These are phyloP conservation scores for Dromas ardeola DNA, from an alignment of 2,113 vertebrate genomes.

Conservation along the genomic window DNA sequence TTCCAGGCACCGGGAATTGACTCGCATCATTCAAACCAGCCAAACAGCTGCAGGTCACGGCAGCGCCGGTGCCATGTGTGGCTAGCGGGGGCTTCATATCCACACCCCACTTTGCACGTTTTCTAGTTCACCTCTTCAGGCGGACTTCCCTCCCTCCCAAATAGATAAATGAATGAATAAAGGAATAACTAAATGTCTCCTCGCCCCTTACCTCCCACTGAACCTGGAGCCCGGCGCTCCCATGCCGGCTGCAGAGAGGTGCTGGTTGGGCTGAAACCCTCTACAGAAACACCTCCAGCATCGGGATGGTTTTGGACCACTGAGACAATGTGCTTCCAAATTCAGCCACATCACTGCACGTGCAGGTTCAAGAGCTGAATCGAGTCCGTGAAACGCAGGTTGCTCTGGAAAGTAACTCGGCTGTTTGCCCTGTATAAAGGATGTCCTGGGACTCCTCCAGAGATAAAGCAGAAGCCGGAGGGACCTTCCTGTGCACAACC, in stretches of 20 bases:
- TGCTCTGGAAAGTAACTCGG: background rate
- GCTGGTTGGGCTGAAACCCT: background rate
- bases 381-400: background rate
- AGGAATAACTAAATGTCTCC: background rate
- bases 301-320: background rate
- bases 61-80: background rate
- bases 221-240: background rate
- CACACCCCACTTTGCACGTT: background rate
- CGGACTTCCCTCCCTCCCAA: background rate
- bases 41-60: background rate
- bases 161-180: background rate
- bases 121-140: background rate
- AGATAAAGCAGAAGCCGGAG: background rate
- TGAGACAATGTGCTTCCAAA: background rate
- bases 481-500: background rate
- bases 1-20: accelerated
- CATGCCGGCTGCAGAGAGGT: background rate
- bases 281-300: background rate
- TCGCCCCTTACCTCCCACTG: background rate
- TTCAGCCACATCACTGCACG: background rate
- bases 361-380: background rate
- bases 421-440: background rate
- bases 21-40: background rate
- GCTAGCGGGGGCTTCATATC: background rate
- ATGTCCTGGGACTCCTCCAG: background rate